Conservation (phyloP, 2,797 vertebrate species). For the Acanthurus leucopareius region DNA sequence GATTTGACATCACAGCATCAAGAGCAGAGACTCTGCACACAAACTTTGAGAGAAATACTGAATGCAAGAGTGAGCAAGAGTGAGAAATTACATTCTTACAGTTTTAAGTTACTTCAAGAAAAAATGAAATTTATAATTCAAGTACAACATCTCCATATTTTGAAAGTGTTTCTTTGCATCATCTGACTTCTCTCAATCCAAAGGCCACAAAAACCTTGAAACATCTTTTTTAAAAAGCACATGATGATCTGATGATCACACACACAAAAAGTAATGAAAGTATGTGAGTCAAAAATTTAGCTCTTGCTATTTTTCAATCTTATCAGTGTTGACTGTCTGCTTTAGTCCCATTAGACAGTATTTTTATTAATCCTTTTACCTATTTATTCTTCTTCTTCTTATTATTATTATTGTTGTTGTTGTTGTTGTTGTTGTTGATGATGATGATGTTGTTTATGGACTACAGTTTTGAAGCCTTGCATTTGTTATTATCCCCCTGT, state of each 20-base stretch:
- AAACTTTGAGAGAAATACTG: neutral
- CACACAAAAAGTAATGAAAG: neutral
- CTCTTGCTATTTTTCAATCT: neutral
- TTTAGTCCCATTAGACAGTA: too few relatives aligned
- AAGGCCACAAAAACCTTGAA: too few relatives aligned
- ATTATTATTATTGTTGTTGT: too few relatives aligned
- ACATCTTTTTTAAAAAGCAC: neutral
- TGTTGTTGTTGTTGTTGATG: too few relatives aligned
- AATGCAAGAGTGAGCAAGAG: neutral
- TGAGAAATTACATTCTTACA: neutral
- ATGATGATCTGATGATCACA: constrained; percentile 27
- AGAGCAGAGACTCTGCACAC: neutral
- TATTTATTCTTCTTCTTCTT: too few relatives aligned
- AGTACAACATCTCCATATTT: neutral
- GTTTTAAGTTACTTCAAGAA: neutral
- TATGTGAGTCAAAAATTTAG: neutral
- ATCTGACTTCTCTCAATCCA: neutral
- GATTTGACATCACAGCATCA: constrained; percentile 1
- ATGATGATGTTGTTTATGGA: too few relatives aligned
- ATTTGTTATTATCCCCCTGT: too few relatives aligned
- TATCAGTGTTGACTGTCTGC: neutral
- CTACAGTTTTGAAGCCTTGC: too few relatives aligned
- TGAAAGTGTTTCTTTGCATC: neutral
- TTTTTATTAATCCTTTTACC: too few relatives aligned
- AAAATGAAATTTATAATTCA: neutral